Base-by-base conservation (phyloP, 2,888 invertebrate genomes). In the Gortyna flavago region DNA sequence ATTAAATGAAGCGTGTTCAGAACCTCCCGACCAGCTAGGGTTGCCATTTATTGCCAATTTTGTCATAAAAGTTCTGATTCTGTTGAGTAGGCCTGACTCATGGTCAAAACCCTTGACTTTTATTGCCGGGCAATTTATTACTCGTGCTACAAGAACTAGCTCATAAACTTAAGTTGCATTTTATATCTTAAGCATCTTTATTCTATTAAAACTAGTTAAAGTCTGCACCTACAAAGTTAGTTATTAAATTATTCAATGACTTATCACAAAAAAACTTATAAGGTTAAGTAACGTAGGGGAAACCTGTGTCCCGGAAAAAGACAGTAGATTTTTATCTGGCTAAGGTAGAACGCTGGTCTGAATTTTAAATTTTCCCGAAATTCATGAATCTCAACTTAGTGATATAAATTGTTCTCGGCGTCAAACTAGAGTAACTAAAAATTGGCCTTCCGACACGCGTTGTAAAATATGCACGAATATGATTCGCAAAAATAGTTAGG, bases 1-100 rank as follows among this genome's bases (percentile, higher is more conserved):
- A 92, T 93, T 92, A 92, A 93, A 94, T 94, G 91, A 93, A 92
- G 88, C 92, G 88, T 90, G 82, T 83, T 89, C 86, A 75, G 88
- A 85, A 73, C 75, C 48, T 65, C 68, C 69, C 72, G 79, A 72
- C 73, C 67, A 68, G 59, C 57, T 80, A 73, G 77, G 80, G 77
- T 57, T 59, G 51, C 86, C 84, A 83, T 65, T 75, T 74, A 84
- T 76, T 64, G 38, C 38, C 38, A 62, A 54, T 67, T 70, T 72
- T 51, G 41, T 77, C 51, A 67, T 87, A 77, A 79, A 84, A 79
- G 8, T 75, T 51, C 51, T 66, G 72, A 41, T 80, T 71, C 16
- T 54, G 61, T 76, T 66, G n/a, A 75, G 35, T 59, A 57, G 29
- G 44, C 13, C 61, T 80, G 75, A 72, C 21, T 74, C 61, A 64